Base-by-base conservation (phyloP, 64 coral and sea anemone species). In the Pocillopora damicornis region DNA sequence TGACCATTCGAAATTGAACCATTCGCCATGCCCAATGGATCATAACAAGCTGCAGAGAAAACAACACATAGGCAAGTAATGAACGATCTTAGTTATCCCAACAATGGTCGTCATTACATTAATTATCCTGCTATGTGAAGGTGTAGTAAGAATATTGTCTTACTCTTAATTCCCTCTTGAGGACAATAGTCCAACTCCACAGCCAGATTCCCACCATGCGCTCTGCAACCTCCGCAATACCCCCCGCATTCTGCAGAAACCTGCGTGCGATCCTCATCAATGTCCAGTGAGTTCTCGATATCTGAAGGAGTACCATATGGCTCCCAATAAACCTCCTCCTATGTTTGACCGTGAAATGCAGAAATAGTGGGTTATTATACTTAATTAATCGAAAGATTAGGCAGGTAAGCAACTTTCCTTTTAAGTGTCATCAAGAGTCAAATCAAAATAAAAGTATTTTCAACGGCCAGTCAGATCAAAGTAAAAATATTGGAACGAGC, bases 301-400 rank as follows among this genome's bases (percentile, higher is more conserved):
- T 91, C 73, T 72, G 71, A 77, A 9, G 93, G 93, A 64, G 37
- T 76, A 18, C 93, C 93, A 88, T 91, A 91, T 61, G 75, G 74
- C 83, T 91, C 89, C 93, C 93, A 95, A 15, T 75, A 80, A 16
- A 95, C 89, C 23, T 63, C 86, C 25, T 95, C 93, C 93, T 95
- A 72, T 57, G 88, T 61, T 15, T 15, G 18, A 51, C 7, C 42
- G 42, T 51, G 42, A 51, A 51, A 51, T 51, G 7, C 42, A 51
- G 7, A 51, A 2, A 51, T 51, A 63, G 11, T 13, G 0, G 11
- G 11, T 63, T 15, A 11, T 11, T 13, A 63, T 63, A 63, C 61
- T 17, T 17, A 63, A 1, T 63, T 63, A 58, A 25, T 10, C 16
- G 12, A 56, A 79, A 3, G 13, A 79, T 58, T 0, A 36, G 51